Evolutionary conservation across 2,888 invertebrate species (phyloP).

Genomic region (Antheraea yamamai): DNA sequence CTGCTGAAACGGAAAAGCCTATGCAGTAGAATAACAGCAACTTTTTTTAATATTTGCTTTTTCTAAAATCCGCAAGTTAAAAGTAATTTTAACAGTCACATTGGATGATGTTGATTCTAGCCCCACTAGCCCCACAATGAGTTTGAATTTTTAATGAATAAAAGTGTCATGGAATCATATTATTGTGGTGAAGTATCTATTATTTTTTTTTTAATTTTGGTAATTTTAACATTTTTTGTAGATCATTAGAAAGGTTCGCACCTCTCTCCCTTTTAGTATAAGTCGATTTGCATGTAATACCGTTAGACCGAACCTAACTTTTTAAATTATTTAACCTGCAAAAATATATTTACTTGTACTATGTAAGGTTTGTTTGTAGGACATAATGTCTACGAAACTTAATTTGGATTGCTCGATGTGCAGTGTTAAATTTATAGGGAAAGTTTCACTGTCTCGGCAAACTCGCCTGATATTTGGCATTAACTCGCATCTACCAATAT

Average conservation of each 20-base stretch:
- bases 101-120: not conserved
- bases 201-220: not conserved
- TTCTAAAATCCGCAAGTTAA: too few relatives aligned
- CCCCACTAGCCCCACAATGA: not conserved
- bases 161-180: not conserved
- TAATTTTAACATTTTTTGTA: too few relatives aligned
- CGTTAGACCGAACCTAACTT: not conserved
- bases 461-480: constrained; percentile 19
- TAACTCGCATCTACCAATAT: constrained; percentile 12
- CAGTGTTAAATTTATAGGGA: constrained; percentile 19
- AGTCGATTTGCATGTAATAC: too few relatives aligned
- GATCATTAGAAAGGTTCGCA: too few relatives aligned
- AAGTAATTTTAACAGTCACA: not conserved
- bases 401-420: constrained; percentile 7
- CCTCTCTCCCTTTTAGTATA: too few relatives aligned
- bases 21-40: too few relatives aligned
- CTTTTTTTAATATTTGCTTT: too few relatives aligned
- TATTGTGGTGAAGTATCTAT: not conserved
- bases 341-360: not conserved
- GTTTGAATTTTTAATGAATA: not conserved
- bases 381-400: constrained; percentile 6
- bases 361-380: not conserved
- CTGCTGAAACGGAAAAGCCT: too few relatives aligned
- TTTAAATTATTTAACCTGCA: not conserved
- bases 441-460: constrained; percentile 10